Base-by-base conservation (phyloP, 2,888 invertebrate genomes). In the Clepsis dumicolana region DNA sequence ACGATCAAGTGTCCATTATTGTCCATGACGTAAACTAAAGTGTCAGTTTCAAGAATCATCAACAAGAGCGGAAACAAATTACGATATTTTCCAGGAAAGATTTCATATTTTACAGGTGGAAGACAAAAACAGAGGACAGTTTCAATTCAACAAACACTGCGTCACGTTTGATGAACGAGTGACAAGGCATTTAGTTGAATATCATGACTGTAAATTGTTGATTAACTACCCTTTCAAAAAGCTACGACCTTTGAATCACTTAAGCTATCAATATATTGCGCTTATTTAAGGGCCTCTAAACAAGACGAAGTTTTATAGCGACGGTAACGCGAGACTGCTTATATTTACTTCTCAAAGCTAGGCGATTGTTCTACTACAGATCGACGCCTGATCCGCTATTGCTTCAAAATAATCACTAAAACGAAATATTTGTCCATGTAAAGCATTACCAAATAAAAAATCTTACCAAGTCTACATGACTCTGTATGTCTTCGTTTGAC, bases 21-120 rank as follows among this genome's bases (percentile, higher is more conserved):
- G 50, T 50, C 44, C 24, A 52, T 67, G 67, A 64, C 68, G 64
- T 27, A 62, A 60, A 35, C 21, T 27, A 16, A 48, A 66, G 44
- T 41, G 44, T 56, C 60, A 32, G 10, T 56, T 54, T 48, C n/a
- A 27, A 57, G 50, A 60, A 27, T 54, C 29, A 56, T 63, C 14
- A 67, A 50, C 56, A 63, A 56, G 56, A 54, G 29, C 44, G 41
- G 21, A 32, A 24, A 65, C 38, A 66, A 54, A 66, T 66, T 56
- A 62, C 66, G 10, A 56, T 56, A 66, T 56, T 35, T 63, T 68
- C 50, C 32, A 63, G 64, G 59, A 63, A 59, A 48, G 16, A 14
- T 24, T 24, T n/a, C 21, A 25, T n/a, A 59, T 41, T 65, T 65
- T n/a, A 38, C 52, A 38, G 50, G 24, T 38, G 54, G 59, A 24